phyloP scores from a whole-genome alignment of 2,888 invertebrate genomes.

The Dysmachus trigonus region DNA sequence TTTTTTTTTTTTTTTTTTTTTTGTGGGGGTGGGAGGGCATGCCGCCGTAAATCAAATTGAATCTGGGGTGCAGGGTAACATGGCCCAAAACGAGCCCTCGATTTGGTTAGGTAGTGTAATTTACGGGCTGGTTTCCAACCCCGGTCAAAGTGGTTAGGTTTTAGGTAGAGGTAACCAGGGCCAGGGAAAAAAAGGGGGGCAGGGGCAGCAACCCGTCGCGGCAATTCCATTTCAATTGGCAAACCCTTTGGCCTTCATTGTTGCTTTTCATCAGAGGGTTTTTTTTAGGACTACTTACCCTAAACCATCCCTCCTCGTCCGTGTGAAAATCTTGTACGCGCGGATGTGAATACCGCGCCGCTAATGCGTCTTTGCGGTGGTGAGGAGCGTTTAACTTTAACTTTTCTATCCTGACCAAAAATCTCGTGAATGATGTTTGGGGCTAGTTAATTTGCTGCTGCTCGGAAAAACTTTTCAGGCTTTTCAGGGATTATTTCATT shows the following conservation, averaged over 20 bases:
- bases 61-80: background rate
- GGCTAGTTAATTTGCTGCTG: constrained; percentile 3
- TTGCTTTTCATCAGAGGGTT: background rate
- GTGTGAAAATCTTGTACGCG: background rate
- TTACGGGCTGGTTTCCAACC: background rate
- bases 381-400: background rate
- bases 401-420: background rate
- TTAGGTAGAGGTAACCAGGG: background rate
- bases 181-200: too few species aligned
- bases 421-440: background rate
- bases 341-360: background rate
- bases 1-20: background rate
- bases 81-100: background rate
- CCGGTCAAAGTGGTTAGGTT: background rate
- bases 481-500: background rate
- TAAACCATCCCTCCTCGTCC: background rate
- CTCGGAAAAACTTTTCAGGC: background rate
- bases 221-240: background rate
- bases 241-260: background rate
- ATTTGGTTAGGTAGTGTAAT: background rate
- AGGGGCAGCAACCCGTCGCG: background rate
- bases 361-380: background rate
- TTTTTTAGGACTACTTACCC: background rate
- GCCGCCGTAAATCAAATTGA: constrained; percentile 7
- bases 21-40: background rate